A percentile compares a stretch with the other conserved stretches of the same genome.
Evolutionary conservation across 2,797 vertebrate species (phyloP).

Genomic region (Malurus splendens): DNA sequence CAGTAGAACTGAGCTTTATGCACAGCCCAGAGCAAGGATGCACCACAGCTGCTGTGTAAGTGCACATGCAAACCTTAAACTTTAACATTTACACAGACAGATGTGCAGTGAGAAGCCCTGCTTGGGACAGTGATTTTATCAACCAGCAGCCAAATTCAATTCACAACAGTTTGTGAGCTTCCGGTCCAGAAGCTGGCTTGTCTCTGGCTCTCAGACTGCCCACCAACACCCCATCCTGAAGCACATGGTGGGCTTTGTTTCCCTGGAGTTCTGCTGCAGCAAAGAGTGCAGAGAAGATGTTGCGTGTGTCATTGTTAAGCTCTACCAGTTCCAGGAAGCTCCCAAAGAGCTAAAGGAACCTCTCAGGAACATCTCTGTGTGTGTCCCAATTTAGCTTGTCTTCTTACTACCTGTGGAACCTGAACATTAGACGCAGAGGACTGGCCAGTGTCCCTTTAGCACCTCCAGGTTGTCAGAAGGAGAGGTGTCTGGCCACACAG

Average conservation of each 20-base stretch:
- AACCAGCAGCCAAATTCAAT: neutral
- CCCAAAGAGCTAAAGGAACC: neutral
- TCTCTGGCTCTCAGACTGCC: neutral
- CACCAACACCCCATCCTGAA: neutral
- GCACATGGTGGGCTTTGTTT: neutral
- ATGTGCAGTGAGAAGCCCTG: neutral
- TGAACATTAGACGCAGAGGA: neutral
- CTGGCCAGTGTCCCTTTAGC: neutral
- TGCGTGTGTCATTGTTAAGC: neutral
- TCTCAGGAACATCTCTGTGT: neutral
- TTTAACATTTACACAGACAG: neutral
- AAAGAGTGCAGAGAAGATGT: neutral
- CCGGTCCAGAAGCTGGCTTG: neutral
- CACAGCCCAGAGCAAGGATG: neutral
- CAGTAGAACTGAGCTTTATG: neutral
- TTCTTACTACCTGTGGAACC: neutral
- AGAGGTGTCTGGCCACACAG: neutral
- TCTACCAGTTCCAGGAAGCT: neutral
- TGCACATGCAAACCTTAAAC: neutral
- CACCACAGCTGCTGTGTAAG: neutral
- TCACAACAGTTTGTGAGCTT: neutral
- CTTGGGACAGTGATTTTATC: neutral
- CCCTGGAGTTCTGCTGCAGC: neutral
- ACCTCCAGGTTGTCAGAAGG: neutral
- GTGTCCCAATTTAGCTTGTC: neutral